Percentiles rank a stretch among this genome's conserved stretches.
Conservation (phyloP, 1,140 invertebrate genomes). For the Helicoverpa zea region DNA sequence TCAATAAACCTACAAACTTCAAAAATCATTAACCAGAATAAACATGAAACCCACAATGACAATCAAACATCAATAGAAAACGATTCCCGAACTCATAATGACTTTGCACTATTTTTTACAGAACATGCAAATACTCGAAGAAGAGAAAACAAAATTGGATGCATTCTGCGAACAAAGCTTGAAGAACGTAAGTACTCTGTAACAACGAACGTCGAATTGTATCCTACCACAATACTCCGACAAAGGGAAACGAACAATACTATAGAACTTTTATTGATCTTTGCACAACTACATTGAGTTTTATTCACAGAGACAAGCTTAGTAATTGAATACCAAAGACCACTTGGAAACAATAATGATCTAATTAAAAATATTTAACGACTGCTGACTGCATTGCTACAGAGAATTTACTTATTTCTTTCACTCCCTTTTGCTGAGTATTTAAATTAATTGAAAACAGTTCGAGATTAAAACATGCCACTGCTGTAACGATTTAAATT, state of each 20-base stretch:
- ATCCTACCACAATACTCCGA: constrained; percentile 26
- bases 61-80: constrained; percentile 5
- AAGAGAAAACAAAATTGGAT: constrained; percentile 96
- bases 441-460: no score
- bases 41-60: neutral
- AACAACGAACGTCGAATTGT: constrained; percentile 32
- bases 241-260: constrained; percentile 38
- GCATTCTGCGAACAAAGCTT: constrained; percentile 96
- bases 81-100: constrained; percentile 6
- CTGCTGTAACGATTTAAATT: no score
- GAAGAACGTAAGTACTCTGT: constrained; percentile 92
- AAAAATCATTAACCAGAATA: no score
- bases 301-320: constrained; percentile 25
- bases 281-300: constrained; percentile 29
- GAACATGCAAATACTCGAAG: constrained; percentile 96
- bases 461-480: no score
- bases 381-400: neutral
- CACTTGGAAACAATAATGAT: constrained; percentile 20
- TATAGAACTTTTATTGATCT: constrained; percentile 37
- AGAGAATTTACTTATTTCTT: constrained; percentile 5
- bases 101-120: constrained; percentile 69
- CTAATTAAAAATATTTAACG: constrained; percentile 16
- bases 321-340: constrained; percentile 12
- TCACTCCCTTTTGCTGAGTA: neutral
- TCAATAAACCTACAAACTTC: no score